These are phyloP conservation scores for Drosophila kokeensis DNA, from an alignment of 2,888 invertebrate genomes.

Conservation along the genomic window DNA sequence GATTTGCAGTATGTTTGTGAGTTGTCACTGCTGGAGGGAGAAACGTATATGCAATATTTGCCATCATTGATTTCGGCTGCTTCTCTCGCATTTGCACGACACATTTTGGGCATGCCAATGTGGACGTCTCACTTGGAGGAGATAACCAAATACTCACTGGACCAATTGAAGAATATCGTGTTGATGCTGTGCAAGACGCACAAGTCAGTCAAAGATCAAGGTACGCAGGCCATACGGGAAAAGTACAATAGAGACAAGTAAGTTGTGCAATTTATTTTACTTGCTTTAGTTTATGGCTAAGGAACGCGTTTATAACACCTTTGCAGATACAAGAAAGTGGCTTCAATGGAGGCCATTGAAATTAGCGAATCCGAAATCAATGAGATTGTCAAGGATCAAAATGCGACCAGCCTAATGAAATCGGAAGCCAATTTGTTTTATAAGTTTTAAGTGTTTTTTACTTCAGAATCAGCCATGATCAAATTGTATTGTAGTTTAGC, in stretches of 20 bases:
- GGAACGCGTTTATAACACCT: not conserved
- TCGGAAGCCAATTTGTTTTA: slow-evolving; percentile 68
- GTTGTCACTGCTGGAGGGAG: slow-evolving; percentile 93
- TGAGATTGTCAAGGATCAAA: slow-evolving; percentile 63
- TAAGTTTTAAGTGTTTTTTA: slow-evolving; percentile 73
- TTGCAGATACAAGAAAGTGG: slow-evolving; percentile 82
- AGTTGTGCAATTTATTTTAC: slow-evolving; percentile 69
- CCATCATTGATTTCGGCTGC: slow-evolving; percentile 94
- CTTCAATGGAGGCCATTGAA: slow-evolving; percentile 75
- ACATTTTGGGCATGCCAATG: slow-evolving; percentile 87
- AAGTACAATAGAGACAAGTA: slow-evolving; percentile 93
- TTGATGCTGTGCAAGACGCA: slow-evolving; percentile 90
- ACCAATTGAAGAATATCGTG: slow-evolving; percentile 89
- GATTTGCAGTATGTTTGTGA: slow-evolving; percentile 91
- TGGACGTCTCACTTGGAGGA: slow-evolving; percentile 89
- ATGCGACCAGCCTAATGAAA: slow-evolving; percentile 43
- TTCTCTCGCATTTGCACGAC: slow-evolving; percentile 92
- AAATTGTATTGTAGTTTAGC: slow-evolving; percentile 66
- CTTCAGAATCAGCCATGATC: slow-evolving; percentile 55
- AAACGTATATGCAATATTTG: slow-evolving; percentile 92
- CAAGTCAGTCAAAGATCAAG: slow-evolving; percentile 88
- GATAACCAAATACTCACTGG: slow-evolving; percentile 89
- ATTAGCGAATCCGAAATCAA: slow-evolving; percentile 75
- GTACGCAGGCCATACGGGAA: slow-evolving; percentile 94
- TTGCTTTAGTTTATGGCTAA: not conserved